A percentile compares a stretch with the other conserved stretches of the same genome.
phyloP scores from a whole-genome alignment of 2,888 invertebrate genomes.

The Chloroclysta siterata region DNA sequence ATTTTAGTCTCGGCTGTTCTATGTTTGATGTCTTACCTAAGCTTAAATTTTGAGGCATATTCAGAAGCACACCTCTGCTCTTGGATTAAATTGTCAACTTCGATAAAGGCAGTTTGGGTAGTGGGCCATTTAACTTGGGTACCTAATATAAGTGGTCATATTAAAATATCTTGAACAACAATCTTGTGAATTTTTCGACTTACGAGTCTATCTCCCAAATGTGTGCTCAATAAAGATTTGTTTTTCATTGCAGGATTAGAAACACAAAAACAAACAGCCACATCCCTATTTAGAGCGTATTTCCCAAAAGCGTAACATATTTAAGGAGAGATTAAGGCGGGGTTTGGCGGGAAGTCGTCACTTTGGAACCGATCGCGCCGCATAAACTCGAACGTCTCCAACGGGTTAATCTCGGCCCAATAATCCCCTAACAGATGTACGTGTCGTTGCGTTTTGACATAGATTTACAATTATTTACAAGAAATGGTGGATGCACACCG shows the following conservation, averaged over 20 bases:
- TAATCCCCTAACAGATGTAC: constrained; percentile 83
- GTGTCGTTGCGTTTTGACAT: constrained; percentile 82
- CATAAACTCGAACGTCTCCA: constrained; percentile 69
- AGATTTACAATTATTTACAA: constrained; percentile 85
- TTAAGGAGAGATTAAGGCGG: constrained; percentile 72
- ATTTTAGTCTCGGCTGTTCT: no score
- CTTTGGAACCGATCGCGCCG: constrained; percentile 63
- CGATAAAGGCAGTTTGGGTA: no score
- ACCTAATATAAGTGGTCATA: no score
- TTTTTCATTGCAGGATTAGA: constrained; percentile 53
- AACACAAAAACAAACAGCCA: constrained; percentile 60
- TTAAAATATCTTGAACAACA: no score
- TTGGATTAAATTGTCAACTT: no score
- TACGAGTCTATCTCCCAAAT: constrained; percentile 14
- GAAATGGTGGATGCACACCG: constrained; percentile 68
- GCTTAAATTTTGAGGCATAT: no score
- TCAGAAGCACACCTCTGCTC: no score
- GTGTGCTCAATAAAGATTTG: constrained; percentile 32
- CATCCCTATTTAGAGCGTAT: constrained; percentile 64
- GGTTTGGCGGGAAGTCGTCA: constrained; percentile 76
- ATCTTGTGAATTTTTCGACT: constrained; percentile 16
- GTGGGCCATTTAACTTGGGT: no score
- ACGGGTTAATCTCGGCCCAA: constrained; percentile 76
- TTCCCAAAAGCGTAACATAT: constrained; percentile 69
- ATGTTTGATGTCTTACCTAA: no score